Evolutionary conservation across 1,140 invertebrate genomes (phyloP).

Genomic region (Drosophila rhopaloa): DNA sequence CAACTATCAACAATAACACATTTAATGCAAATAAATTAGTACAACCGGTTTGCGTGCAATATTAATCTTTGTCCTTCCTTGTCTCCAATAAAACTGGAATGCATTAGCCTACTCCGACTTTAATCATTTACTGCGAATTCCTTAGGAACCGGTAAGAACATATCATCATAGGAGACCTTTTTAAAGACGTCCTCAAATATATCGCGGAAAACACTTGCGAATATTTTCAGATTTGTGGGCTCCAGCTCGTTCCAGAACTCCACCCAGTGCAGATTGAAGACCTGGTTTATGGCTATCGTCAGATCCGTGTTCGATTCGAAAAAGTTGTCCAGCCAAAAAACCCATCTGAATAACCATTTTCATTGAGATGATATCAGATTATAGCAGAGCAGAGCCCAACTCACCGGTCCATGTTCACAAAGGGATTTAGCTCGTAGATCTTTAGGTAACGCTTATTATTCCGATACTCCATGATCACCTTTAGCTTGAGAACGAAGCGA

Average conservation of each 20-base stretch:
- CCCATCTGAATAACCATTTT: constrained; percentile 21
- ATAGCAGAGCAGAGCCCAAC: neutral
- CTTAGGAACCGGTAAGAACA: constrained; percentile 46
- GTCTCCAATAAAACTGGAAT: constrained; percentile 18
- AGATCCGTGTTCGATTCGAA: constrained; percentile 53
- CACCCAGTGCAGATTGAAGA: constrained; percentile 59
- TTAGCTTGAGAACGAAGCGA: constrained; percentile 50
- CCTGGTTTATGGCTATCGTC: constrained; percentile 49
- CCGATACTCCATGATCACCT: constrained; percentile 50
- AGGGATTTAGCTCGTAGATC: constrained; percentile 50
- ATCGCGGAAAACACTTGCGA: constrained; percentile 40
- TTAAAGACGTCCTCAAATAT: constrained; percentile 49
- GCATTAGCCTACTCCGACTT: constrained; percentile 1
- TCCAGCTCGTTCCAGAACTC: constrained; percentile 70
- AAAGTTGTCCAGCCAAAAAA: constrained; percentile 57
- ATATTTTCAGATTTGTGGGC: constrained; percentile 39
- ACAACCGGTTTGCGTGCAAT: constrained; percentile 34
- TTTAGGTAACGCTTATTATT: constrained; percentile 60
- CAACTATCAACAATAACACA: constrained; percentile 1
- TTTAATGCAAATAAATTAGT: constrained; percentile 11
- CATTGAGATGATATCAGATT: neutral
- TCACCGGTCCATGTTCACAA: constrained; percentile 54
- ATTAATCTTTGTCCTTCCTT: constrained; percentile 32
- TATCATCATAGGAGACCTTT: constrained; percentile 59
- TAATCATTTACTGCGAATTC: constrained; percentile 36